Conservation (phyloP, 2,113 vertebrate genomes). For the Cyanoramphus novaezelandiae region DNA sequence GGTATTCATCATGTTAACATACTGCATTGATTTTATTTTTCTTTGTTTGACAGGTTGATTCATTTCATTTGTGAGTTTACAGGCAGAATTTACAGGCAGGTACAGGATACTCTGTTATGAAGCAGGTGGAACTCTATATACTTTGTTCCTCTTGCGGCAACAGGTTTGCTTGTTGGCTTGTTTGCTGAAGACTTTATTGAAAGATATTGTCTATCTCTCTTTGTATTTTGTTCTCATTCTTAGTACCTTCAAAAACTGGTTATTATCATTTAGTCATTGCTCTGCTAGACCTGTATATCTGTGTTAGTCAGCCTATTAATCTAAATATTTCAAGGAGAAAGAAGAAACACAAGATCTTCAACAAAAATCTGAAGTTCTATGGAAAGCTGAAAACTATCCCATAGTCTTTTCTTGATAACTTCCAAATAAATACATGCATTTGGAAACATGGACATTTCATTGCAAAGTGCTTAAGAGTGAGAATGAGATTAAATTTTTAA, state of each 20-base stretch:
- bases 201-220: not conserved
- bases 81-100: not conserved
- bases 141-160: not conserved
- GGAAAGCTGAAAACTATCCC: not conserved
- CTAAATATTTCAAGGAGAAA: not conserved
- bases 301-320: not conserved
- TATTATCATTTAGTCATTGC: not conserved
- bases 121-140: not conserved
- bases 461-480: not conserved
- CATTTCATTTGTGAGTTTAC: not conserved
- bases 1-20: not conserved
- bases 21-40: constrained; percentile 23
- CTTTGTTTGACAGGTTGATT: not conserved
- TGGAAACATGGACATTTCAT: not conserved
- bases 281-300: not conserved
- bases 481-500: not conserved
- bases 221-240: not conserved
- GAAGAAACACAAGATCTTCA: not conserved
- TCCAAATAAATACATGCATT: not conserved
- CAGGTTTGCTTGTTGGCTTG: not conserved
- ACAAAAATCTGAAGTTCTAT: not conserved
- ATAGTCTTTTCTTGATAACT: not conserved
- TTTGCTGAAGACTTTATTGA: not conserved
- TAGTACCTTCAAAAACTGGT: not conserved
- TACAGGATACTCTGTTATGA: not conserved